A percentile compares a stretch with the other conserved stretches of the same genome.
These are phyloP conservation scores for Oasisia sp. DNA, from an alignment of 2,888 invertebrate species.

Conservation along the genomic window DNA sequence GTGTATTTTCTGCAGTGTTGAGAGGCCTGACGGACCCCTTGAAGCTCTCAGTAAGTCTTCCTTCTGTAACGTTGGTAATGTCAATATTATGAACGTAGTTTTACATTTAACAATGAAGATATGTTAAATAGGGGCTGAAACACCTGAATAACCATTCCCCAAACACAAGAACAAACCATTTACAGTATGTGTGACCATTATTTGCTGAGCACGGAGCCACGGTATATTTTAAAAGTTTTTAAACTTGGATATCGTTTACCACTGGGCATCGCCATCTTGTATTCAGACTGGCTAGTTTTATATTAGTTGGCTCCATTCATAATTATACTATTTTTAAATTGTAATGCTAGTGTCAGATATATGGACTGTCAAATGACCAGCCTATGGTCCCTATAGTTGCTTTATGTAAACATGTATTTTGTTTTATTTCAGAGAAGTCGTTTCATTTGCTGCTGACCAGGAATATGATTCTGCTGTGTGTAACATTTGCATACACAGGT, in stretches of 20 bases:
- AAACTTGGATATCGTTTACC: no score
- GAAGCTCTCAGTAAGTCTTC: constrained; percentile 30
- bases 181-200: no score
- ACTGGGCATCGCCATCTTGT: no score
- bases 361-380: no score
- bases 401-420: background rate
- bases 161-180: no score
- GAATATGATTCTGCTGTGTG: constrained; percentile 85
- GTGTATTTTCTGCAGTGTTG: constrained; percentile 34
- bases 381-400: background rate
- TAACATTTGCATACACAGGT: constrained; percentile 93
- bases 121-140: background rate
- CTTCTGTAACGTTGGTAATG: background rate
- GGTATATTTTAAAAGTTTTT: no score
- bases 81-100: background rate
- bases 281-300: no score
- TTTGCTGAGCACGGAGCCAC: background rate
- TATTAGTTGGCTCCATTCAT: no score
- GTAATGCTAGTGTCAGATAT: no score
- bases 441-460: constrained; percentile 80
- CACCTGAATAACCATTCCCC: background rate
- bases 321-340: no score
- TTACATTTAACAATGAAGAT: background rate
- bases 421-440: constrained; percentile 69
- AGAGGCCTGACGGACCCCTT: constrained; percentile 29